Percentiles rank a stretch among this genome's conserved stretches.
Evolutionary conservation across 2,797 vertebrate species (phyloP).

Genomic region (Pangasius djambal): DNA sequence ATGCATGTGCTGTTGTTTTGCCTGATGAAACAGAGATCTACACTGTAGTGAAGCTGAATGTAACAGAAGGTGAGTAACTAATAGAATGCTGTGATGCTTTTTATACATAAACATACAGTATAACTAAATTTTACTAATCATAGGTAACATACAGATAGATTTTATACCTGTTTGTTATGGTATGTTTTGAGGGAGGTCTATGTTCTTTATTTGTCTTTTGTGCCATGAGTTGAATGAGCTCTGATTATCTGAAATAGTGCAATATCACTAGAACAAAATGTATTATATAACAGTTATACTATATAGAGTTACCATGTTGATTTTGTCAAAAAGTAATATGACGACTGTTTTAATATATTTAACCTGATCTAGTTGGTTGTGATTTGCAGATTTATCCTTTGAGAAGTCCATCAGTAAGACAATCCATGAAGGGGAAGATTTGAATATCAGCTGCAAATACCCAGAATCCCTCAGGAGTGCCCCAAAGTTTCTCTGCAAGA

Average conservation of each 20-base stretch:
- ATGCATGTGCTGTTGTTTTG: background rate
- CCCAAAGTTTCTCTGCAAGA: conserved; percentile 13
- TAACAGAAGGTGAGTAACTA: background rate
- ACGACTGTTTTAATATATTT: background rate
- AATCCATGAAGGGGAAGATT: background rate
- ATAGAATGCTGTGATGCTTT: background rate
- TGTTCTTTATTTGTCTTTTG: background rate
- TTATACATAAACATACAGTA: background rate
- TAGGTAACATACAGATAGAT: background rate
- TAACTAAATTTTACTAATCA: background rate
- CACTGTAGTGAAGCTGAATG: background rate
- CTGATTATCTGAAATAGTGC: background rate
- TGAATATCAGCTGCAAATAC: background rate
- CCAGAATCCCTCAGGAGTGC: background rate
- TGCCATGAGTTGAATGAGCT: background rate
- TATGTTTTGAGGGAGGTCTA: background rate
- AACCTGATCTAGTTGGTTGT: background rate
- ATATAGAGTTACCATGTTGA: too few species aligned
- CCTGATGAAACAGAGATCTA: background rate
- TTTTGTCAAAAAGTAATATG: background rate
- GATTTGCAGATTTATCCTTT: background rate
- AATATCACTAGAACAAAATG: background rate
- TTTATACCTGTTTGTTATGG: background rate
- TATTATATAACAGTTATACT: background rate
- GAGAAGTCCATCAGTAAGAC: background rate